These are phyloP conservation scores for Syritta pipiens DNA, from an alignment of 2,888 invertebrate species.

Conservation along the genomic window DNA sequence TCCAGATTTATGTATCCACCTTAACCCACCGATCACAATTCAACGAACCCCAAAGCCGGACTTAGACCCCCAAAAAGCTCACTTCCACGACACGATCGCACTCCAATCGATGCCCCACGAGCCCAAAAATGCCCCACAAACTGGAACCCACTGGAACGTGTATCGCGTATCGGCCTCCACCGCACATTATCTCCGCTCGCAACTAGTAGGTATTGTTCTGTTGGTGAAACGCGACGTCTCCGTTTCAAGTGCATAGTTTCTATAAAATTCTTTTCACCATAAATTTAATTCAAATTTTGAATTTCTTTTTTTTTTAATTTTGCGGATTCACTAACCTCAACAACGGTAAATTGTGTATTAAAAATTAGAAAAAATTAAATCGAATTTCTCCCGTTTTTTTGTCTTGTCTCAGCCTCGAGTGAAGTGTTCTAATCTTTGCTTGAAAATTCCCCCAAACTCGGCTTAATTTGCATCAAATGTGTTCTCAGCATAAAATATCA, in stretches of 20 bases:
- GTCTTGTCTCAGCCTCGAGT: background rate
- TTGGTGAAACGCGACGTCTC: conserved; percentile 69
- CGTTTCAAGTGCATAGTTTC: conserved; percentile 58
- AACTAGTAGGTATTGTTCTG: conserved; percentile 71
- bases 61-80: conserved; percentile 48
- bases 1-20: too few species aligned
- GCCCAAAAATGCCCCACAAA: conserved; percentile 23
- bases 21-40: too few species aligned
- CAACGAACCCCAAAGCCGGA: conserved; percentile 38
- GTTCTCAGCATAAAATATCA: background rate
- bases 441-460: background rate
- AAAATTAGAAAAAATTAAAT: background rate
- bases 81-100: conserved; percentile 20
- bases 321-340: conserved; percentile 36
- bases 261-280: conserved; percentile 6
- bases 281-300: conserved; percentile 18
- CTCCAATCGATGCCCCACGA: conserved; percentile 16
- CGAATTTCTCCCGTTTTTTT: background rate
- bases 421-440: conserved; percentile 2
- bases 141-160: conserved; percentile 48
- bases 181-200: conserved; percentile 55
- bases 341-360: conserved; percentile 23
- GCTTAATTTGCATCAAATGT: background rate
- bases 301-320: conserved; percentile 18
- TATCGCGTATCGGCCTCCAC: conserved; percentile 41